Evolutionary conservation across 2,888 invertebrate species (phyloP).

Genomic region (Limnephilus auricula): DNA sequence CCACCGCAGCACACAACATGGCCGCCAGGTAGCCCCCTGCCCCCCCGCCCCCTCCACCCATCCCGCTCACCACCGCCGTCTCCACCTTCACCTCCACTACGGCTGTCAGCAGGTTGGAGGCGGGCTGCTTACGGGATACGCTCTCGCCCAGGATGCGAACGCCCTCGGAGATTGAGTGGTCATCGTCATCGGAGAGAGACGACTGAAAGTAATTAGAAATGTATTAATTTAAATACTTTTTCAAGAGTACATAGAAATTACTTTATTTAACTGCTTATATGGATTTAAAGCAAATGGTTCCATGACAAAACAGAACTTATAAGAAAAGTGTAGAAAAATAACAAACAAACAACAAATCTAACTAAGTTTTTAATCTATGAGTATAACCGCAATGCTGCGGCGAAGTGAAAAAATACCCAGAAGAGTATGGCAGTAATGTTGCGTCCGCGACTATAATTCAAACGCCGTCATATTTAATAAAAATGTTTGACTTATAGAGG

Average conservation of each 20-base stretch:
- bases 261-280: too few species aligned
- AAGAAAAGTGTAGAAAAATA: too few species aligned
- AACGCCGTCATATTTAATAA: too few species aligned
- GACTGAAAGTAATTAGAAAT: conserved; percentile 72
- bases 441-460: too few species aligned
- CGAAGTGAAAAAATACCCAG: too few species aligned
- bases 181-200: conserved; percentile 74
- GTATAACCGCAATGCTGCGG: too few species aligned
- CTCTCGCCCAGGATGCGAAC: conserved; percentile 80
- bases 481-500: too few species aligned
- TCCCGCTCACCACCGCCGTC: conserved; percentile 81
- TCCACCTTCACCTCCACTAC: conserved; percentile 88
- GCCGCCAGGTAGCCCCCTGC: conserved; percentile 73
- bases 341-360: too few species aligned
- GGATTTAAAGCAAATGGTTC: not conserved
- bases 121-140: conserved; percentile 80
- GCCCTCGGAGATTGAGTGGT: conserved; percentile 75
- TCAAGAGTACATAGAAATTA: not conserved
- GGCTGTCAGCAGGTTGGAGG: conserved; percentile 82
- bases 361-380: too few species aligned
- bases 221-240: not conserved
- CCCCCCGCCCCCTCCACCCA: conserved; percentile 70
- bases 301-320: not conserved
- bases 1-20: conserved; percentile 72
- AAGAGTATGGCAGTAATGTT: too few species aligned